Conservation (phyloP, 2,888 invertebrate species). For the Sesamia inferens region DNA sequence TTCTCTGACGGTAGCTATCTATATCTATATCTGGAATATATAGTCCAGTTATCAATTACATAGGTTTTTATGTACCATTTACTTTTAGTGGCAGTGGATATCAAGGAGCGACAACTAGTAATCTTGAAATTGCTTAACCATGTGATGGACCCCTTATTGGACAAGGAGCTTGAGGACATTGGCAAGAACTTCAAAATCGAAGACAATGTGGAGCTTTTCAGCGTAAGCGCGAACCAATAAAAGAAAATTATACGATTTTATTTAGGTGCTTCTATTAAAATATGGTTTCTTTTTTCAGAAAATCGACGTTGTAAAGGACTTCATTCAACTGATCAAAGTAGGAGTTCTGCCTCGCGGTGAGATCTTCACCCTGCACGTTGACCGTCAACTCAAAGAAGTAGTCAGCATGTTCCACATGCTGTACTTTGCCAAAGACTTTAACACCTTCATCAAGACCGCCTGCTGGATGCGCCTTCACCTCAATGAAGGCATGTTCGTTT, state of each 20-base stretch:
- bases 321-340: constrained; percentile 87
- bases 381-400: constrained; percentile 87
- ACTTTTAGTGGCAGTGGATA: constrained; percentile 81
- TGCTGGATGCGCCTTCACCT: constrained; percentile 88
- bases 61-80: background rate
- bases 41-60: background rate
- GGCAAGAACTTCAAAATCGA: constrained; percentile 84
- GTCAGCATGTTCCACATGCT: constrained; percentile 88
- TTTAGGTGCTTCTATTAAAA: background rate
- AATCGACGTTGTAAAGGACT: constrained; percentile 89
- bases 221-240: constrained; percentile 13
- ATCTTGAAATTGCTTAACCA: constrained; percentile 89
- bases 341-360: constrained; percentile 90
- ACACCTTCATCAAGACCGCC: constrained; percentile 86
- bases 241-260: background rate
- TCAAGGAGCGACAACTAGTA: constrained; percentile 84
- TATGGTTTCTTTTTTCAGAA: constrained; percentile 79
- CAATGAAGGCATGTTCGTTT: constrained; percentile 90
- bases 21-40: background rate
- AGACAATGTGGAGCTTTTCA: constrained; percentile 74
- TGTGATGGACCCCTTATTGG: constrained; percentile 84
- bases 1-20: background rate
- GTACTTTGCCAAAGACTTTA: constrained; percentile 88
- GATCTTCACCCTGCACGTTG: constrained; percentile 86
- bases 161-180: constrained; percentile 84